phyloP scores from a whole-genome alignment of 2,888 invertebrate genomes.

The Synergus laeviventris region DNA sequence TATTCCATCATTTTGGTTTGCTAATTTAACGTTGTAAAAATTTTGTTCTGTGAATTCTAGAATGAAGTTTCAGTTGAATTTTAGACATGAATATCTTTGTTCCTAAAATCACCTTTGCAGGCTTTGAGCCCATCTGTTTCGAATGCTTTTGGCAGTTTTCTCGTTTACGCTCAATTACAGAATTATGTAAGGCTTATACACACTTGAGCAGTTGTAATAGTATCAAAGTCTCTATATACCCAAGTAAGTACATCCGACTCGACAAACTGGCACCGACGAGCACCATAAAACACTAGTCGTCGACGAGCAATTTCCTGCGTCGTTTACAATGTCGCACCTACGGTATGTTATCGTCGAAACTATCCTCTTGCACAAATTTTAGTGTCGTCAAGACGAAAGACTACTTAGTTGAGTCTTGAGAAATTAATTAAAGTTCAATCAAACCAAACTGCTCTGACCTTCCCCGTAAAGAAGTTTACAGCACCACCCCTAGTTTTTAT shows the following conservation, averaged over 20 bases:
- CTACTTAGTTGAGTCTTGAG: conserved; percentile 25
- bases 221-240: conserved; percentile 10
- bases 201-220: conserved; percentile 17
- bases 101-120: no score
- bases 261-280: conserved; percentile 35
- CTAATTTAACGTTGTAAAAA: no score
- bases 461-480: neutral
- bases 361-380: conserved; percentile 17
- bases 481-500: neutral
- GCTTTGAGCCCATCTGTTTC: neutral
- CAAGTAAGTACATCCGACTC: conserved; percentile 34
- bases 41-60: no score
- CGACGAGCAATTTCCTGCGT: conserved; percentile 37
- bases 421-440: conserved; percentile 30
- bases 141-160: neutral
- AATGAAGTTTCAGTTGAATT: neutral
- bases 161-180: neutral
- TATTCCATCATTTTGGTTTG: no score
- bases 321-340: conserved; percentile 29
- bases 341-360: neutral
- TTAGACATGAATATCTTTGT: neutral
- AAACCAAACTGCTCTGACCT: neutral
- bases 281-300: conserved; percentile 34
- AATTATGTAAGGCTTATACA: conserved; percentile 1
- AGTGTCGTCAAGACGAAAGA: conserved; percentile 14